Evolutionary conservation across 1,140 invertebrate species (phyloP).

Genomic region (Cepaea nemoralis): DNA sequence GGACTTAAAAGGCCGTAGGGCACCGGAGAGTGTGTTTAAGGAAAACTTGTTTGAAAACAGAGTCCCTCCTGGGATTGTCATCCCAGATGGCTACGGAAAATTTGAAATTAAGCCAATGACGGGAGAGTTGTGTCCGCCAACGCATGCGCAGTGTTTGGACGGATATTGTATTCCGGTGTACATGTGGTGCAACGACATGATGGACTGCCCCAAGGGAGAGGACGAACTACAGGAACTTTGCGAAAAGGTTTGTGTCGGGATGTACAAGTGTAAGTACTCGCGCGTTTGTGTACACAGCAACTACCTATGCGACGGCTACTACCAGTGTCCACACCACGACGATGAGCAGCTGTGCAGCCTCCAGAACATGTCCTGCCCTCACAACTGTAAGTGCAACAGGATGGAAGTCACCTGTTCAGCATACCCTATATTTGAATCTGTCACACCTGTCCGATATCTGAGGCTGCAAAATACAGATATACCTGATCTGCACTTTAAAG

Average conservation of each 20-base stretch:
- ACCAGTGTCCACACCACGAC: conserved; percentile 43
- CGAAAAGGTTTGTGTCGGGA: conserved; percentile 24
- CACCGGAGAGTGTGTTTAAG: neutral
- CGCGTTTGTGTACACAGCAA: conserved; percentile 29
- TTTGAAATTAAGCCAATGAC: neutral
- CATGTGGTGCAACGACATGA: conserved; percentile 39
- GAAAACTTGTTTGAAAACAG: neutral
- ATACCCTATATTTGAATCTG: neutral
- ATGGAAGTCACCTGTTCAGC: conserved; percentile 33
- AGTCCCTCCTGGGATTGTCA: neutral
- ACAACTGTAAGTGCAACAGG: conserved; percentile 23
- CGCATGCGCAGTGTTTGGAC: conserved; percentile 26
- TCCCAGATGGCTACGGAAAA: conserved; percentile 38
- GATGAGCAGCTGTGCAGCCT: conserved; percentile 34
- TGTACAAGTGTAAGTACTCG: conserved; percentile 33
- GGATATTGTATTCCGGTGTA: conserved; percentile 34
- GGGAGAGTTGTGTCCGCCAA: conserved; percentile 14
- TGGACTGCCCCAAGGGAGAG: conserved; percentile 34
- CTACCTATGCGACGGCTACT: conserved; percentile 40
- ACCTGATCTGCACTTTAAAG: neutral
- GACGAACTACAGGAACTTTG: conserved; percentile 30
- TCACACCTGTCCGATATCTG: conserved; percentile 27
- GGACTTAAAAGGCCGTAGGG: neutral
- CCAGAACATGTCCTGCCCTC: conserved; percentile 25
- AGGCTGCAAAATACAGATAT: conserved; percentile 12